Conservation (phyloP, 2,888 invertebrate species). For the Cryptocheilus praepositus region DNA sequence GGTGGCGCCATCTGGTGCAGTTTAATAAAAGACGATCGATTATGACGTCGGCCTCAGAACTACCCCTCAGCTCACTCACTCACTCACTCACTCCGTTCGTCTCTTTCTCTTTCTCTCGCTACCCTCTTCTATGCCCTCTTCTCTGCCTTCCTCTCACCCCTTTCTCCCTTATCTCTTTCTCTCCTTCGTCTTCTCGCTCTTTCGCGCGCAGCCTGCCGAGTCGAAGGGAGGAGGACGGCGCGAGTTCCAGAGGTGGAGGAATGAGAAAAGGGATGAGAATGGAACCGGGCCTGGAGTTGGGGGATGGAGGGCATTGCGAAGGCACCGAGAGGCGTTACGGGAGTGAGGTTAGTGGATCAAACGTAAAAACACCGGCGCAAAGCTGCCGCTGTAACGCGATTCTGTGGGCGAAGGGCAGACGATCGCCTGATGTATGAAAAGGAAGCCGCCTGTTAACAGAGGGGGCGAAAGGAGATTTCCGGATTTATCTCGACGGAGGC, state of each 20-base stretch:
- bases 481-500: conserved; percentile 44
- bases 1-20: conserved; percentile 72
- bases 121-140: no score
- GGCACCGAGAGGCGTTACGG: conserved; percentile 15
- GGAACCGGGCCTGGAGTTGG: conserved; percentile 10
- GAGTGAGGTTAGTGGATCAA: conserved; percentile 33
- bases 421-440: conserved; percentile 60
- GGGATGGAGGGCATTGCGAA: conserved; percentile 13
- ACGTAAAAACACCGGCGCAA: conserved; percentile 54
- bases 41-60: conserved; percentile 74
- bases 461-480: conserved; percentile 28
- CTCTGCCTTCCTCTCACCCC: conserved; percentile 8
- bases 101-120: conserved; percentile 13
- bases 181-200: conserved; percentile 6
- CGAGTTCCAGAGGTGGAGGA: neutral
- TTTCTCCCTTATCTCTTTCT: conserved; percentile 13
- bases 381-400: conserved; percentile 49
- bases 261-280: conserved; percentile 19
- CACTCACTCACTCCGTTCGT: conserved; percentile 27
- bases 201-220: neutral
- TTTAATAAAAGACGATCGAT: conserved; percentile 76
- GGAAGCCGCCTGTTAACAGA: conserved; percentile 58
- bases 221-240: no score
- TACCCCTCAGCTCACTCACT: conserved; percentile 60
- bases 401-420: conserved; percentile 52